Base-by-base conservation (phyloP, 2,888 invertebrate species). In the Chrysomela aeneicollis region DNA sequence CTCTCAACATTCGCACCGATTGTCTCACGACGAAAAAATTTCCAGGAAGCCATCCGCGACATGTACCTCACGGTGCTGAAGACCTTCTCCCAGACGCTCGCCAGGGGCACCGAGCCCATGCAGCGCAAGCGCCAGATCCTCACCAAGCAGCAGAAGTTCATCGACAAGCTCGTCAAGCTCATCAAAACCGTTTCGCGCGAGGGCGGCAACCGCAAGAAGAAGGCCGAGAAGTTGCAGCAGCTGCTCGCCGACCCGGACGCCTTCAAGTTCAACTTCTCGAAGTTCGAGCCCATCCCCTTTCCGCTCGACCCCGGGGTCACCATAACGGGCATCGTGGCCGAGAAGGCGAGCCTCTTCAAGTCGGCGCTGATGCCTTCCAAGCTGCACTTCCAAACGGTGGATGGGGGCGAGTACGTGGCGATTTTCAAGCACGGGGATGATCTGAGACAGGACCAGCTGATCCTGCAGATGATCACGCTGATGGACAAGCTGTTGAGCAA, bases 361-460 rank as follows among this genome's bases (percentile, higher is more conserved):
- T 98, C 97, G 32, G 95, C 96, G 0, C 85, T 97, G 61, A 98
- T 97, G 95, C 99, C 99, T 1, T 94, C 95, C 12, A 89, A 90
- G 79, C 84, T 99, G 52, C 93, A 95, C 0, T 98, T 98, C 81
- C 84, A 92, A 12, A 95, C 94, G 0, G 89, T 90, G 0, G 89
- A 91, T 64, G 91, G 91, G 42, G 87, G 88, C 35, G 93, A 95
- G 77, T 99, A 98, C 82, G 92, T 94, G 15, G 94, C 97, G 0
- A 98, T 99, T 67, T 98, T 98, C 82, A 99, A 99, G 82, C 92
- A 97, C 76, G 99, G 99, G 1, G 99, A 99, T 82, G 98, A 99
- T 81, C 83, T 99, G 58, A 86, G 99, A 1, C 98, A 99, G 84
- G 98, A 99, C 84, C 98, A 99, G 82, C 86, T 99, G 0, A 95